A percentile compares a stretch with the other conserved stretches of the same genome.
phyloP scores from a whole-genome alignment of 2,797 vertebrate genomes.

The Ctenosaura bakeri region DNA sequence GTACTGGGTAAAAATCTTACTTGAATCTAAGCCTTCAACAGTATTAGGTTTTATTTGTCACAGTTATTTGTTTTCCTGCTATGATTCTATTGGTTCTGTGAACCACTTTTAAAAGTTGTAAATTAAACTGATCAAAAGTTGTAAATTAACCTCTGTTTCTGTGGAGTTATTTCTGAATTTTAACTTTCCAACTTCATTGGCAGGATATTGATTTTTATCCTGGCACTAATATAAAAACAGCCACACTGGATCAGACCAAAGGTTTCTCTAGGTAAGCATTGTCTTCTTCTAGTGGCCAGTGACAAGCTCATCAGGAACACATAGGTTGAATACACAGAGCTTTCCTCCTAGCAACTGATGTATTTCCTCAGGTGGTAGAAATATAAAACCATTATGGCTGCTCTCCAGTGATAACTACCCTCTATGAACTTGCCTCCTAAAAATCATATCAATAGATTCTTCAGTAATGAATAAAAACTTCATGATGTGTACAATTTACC shows the following conservation, averaged over 20 bases:
- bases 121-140: slow-evolving; percentile 77
- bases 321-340: too few relatives aligned
- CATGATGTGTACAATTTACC: not conserved
- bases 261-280: too few relatives aligned
- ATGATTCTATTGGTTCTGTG: slow-evolving; percentile 82
- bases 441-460: too few relatives aligned
- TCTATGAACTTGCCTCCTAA: not conserved
- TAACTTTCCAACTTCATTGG: not conserved
- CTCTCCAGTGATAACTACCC: not conserved
- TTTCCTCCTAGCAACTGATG: too few relatives aligned
- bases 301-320: too few relatives aligned
- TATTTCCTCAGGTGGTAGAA: too few relatives aligned
- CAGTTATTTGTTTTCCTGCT: slow-evolving; percentile 69
- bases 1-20: slow-evolving; percentile 33
- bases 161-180: not conserved
- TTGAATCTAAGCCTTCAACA: slow-evolving; percentile 67
- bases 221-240: too few relatives aligned
- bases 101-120: slow-evolving; percentile 73
- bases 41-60: slow-evolving; percentile 70
- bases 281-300: too few relatives aligned
- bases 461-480: too few relatives aligned
- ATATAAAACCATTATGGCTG: too few relatives aligned
- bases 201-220: not conserved
- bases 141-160: slow-evolving; percentile 66
- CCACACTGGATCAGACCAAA: too few relatives aligned